These are phyloP conservation scores for Macrosoma leucophasiata DNA, from an alignment of 2,888 invertebrate species.

Conservation along the genomic window DNA sequence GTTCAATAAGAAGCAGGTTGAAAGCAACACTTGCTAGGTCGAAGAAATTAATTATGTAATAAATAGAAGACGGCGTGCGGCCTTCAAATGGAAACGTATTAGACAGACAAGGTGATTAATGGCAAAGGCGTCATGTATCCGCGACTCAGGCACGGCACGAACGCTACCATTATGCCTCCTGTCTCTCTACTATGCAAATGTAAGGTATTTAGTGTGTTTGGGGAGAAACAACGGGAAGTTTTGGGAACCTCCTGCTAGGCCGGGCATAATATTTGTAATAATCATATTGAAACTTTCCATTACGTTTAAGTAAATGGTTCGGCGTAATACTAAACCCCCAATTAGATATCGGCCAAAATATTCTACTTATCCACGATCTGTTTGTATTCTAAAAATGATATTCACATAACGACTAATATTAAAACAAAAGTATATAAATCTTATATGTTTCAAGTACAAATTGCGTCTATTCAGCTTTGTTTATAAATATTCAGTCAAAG, in stretches of 20 bases:
- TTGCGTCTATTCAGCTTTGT: too few relatives aligned
- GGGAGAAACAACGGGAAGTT: slow-evolving; percentile 50
- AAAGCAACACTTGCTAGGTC: slow-evolving; percentile 49
- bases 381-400: too few relatives aligned
- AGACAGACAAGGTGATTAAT: slow-evolving; percentile 71
- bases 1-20: slow-evolving; percentile 48
- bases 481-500: too few relatives aligned
- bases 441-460: too few relatives aligned
- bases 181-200: slow-evolving; percentile 59
- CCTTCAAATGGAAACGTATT: slow-evolving; percentile 68
- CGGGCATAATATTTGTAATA: too few relatives aligned
- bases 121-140: slow-evolving; percentile 48
- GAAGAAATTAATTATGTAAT: slow-evolving; percentile 70
- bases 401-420: too few relatives aligned
- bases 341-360: too few relatives aligned
- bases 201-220: slow-evolving; percentile 53
- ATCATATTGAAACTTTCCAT: too few relatives aligned
- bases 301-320: slow-evolving; percentile 10
- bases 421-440: too few relatives aligned
- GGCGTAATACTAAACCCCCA: too few relatives aligned
- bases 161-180: slow-evolving; percentile 36
- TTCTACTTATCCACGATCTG: too few relatives aligned
- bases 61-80: slow-evolving; percentile 59
- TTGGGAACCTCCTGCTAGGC: slow-evolving; percentile 56
- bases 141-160: slow-evolving; percentile 31